Evolutionary conservation across 2,888 invertebrate genomes (phyloP).

Genomic region (Thyatira batis): DNA sequence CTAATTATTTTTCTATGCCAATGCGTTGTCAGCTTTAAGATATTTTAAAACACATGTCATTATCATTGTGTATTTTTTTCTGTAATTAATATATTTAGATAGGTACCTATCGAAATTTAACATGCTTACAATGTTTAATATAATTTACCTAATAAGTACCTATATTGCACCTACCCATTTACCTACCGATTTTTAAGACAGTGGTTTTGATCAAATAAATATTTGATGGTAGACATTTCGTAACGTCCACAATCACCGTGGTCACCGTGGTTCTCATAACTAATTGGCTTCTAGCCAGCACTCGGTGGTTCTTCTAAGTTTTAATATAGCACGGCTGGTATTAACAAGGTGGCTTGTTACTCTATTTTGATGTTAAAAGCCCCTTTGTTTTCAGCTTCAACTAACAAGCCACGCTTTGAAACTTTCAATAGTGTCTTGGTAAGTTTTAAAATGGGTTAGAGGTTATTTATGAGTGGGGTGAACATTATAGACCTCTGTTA

Average conservation of each 20-base stretch:
- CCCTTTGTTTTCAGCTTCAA: conserved; percentile 58
- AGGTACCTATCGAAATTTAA: too few species aligned
- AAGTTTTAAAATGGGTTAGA: conserved; percentile 31
- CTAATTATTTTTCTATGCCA: too few species aligned
- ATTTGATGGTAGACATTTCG: too few species aligned
- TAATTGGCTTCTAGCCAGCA: conserved; percentile 64
- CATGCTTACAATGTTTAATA: too few species aligned
- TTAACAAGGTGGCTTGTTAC: conserved; percentile 64
- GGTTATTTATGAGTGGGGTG: conserved; percentile 38
- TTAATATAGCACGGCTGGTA: conserved; percentile 60
- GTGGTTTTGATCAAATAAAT: neutral
- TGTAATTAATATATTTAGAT: too few species aligned
- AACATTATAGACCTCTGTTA: neutral
- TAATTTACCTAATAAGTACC: too few species aligned
- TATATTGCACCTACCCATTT: too few species aligned
- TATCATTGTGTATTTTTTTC: too few species aligned
- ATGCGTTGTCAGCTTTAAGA: too few species aligned
- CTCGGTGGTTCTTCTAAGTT: conserved; percentile 45
- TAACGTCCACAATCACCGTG: neutral
- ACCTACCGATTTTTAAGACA: too few species aligned
- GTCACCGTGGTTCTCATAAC: conserved; percentile 20
- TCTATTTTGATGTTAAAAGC: conserved; percentile 65
- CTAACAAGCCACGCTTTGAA: conserved; percentile 49
- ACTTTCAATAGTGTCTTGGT: conserved; percentile 37
- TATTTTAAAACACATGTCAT: too few species aligned